Evolutionary conservation across 2,888 invertebrate species (phyloP).

Genomic region (Xylota sylvarum): DNA sequence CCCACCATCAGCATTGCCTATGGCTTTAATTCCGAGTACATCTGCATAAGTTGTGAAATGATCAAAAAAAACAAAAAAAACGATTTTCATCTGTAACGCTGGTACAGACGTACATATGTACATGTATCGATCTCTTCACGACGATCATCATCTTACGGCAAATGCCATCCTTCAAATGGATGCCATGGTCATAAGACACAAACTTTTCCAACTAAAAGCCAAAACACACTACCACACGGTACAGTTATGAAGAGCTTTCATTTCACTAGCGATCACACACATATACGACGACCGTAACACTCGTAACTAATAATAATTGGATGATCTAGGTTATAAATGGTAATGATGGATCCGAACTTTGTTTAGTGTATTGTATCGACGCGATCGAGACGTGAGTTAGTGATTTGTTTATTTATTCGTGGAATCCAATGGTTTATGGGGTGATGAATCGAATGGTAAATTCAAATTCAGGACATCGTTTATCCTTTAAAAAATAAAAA

Average conservation of each 20-base stretch:
- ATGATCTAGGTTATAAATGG: slow-evolving; percentile 64
- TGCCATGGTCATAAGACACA: slow-evolving; percentile 63
- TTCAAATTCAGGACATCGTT: not conserved
- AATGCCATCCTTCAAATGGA: slow-evolving; percentile 67
- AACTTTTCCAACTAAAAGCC: slow-evolving; percentile 2
- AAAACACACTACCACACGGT: slow-evolving; percentile 4
- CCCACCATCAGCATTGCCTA: slow-evolving; percentile 1
- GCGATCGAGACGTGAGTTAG: slow-evolving; percentile 51
- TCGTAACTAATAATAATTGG: slow-evolving; percentile 30
- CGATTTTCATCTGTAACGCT: slow-evolving; percentile 42
- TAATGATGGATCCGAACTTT: slow-evolving; percentile 40
- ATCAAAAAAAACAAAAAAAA: slow-evolving; percentile 16
- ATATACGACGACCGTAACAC: not conserved
- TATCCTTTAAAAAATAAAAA: not conserved
- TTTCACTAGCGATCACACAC: slow-evolving; percentile 25
- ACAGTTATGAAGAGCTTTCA: slow-evolving; percentile 43
- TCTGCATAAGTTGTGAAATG: slow-evolving; percentile 47
- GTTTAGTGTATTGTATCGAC: slow-evolving; percentile 55
- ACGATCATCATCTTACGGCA: slow-evolving; percentile 34
- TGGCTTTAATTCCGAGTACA: slow-evolving; percentile 7
- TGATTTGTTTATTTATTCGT: slow-evolving; percentile 29
- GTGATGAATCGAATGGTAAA: slow-evolving; percentile 61
- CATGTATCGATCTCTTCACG: slow-evolving; percentile 37
- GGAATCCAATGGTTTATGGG: slow-evolving; percentile 50
- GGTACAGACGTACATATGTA: too few species aligned